A percentile compares a stretch with the other conserved stretches of the same genome.
Evolutionary conservation across 2,888 invertebrate species (phyloP).

Genomic region (Dicycla oo): DNA sequence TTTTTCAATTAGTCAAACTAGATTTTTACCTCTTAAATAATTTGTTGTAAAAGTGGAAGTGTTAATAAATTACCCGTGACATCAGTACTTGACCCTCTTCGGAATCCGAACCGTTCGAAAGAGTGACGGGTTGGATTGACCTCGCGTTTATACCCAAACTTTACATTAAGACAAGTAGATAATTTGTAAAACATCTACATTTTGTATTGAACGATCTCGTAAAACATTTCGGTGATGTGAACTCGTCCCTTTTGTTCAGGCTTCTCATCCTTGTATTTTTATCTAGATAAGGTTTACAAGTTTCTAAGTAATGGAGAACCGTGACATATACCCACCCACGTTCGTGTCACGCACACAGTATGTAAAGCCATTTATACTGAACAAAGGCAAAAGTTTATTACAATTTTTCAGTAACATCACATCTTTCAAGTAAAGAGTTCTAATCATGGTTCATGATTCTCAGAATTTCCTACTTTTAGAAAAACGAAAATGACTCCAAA

Average conservation of each 20-base stretch:
- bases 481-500: not conserved
- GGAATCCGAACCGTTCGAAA: constrained; percentile 66
- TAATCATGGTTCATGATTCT: not conserved
- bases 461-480: not conserved
- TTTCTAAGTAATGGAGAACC: constrained; percentile 35
- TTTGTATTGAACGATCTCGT: constrained; percentile 35
- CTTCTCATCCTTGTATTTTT: constrained; percentile 32
- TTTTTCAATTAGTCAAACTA: constrained; percentile 69
- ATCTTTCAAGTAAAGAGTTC: constrained; percentile 17
- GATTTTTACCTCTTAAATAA: constrained; percentile 68
- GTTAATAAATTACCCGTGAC: constrained; percentile 79
- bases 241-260: constrained; percentile 25
- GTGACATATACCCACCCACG: constrained; percentile 10
- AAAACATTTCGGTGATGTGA: constrained; percentile 27
- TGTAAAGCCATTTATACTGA: constrained; percentile 20
- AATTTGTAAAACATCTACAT: constrained; percentile 45
- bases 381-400: constrained; percentile 27
- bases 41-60: constrained; percentile 67
- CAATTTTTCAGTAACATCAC: constrained; percentile 12
- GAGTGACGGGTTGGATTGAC: constrained; percentile 73
- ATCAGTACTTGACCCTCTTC: constrained; percentile 78
- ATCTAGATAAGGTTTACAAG: constrained; percentile 35
- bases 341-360: constrained; percentile 40
- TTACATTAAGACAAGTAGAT: constrained; percentile 47
- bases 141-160: constrained; percentile 60